Evolutionary conservation across 2,113 vertebrate genomes (phyloP).

Genomic region (Ciconia stormi): DNA sequence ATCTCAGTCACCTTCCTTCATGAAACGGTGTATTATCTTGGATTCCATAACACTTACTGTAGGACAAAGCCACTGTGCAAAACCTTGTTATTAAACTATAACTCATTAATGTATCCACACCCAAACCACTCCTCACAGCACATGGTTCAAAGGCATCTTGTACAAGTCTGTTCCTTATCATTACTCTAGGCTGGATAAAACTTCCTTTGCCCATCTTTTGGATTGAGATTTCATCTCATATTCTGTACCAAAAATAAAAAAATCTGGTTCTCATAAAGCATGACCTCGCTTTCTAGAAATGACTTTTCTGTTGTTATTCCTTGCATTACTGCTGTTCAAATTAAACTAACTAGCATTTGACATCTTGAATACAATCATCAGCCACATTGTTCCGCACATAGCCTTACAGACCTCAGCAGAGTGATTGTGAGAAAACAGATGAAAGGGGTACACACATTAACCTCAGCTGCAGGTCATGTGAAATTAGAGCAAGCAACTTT

Average conservation of each 20-base stretch:
- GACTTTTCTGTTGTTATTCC: background rate
- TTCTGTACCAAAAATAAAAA: background rate
- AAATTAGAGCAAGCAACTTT: background rate
- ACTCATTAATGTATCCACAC: background rate
- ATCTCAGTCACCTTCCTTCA: background rate
- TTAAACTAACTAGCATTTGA: background rate
- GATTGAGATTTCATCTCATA: background rate
- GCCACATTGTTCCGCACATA: background rate
- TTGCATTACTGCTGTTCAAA: background rate
- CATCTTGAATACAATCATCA: background rate
- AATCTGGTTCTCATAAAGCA: background rate
- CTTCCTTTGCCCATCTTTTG: background rate
- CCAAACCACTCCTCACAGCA: background rate
- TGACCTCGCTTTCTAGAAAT: background rate
- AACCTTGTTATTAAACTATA: rapidly evolving
- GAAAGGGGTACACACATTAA: background rate
- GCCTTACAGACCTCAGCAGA: background rate
- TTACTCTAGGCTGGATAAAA: background rate
- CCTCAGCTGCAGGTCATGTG: background rate
- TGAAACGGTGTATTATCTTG: too few relatives aligned
- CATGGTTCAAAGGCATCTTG: background rate
- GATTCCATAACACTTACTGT: background rate
- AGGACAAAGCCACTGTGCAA: background rate
- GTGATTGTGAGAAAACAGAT: background rate
- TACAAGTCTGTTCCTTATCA: background rate